Base-by-base conservation (phyloP, 2,797 vertebrate genomes). In the Lacerta agilis region DNA sequence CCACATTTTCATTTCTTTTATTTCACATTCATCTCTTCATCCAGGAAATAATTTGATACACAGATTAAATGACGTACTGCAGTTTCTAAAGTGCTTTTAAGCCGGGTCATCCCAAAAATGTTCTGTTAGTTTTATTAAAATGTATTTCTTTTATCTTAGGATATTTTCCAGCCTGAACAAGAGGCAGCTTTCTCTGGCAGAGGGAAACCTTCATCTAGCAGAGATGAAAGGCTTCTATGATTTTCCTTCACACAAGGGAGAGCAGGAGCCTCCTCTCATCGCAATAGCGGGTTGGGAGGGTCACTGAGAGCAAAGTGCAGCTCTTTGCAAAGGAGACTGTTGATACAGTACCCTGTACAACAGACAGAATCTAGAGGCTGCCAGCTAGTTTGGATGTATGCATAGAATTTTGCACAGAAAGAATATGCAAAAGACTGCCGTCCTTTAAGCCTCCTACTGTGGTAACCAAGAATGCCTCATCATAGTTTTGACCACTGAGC, bases 1-100 rank as follows among this genome's bases (percentile, higher is more conserved):
- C 58, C 13, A 61, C 0, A 5, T 89, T 94, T 91, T 73, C 90
- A 92, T 86, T 90, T 92, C 11, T 0, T 92, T 64, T 64, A 64
- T 87, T 92, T 93, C 23, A 0, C 81, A 91, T 81, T 89, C 88
- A 90, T 89, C 87, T 66, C 82, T 72, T 87, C 3, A 90, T 91
- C 88, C 3, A 4, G 83, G 86, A 94, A 91, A 94, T 87, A 93
- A 91, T 94, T 71, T 93, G 90, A 92, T 93, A 87, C 43, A 49
- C 71, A 93, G 87, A 88, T 90, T 86, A 88, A 94, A 91, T 93
- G 92, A 91, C 89, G 87, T 83, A 71, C 90, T 20, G 86, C 90
- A 86, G 89, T 49, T 94, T 92, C 85, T 2, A 0, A 89, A 89
- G 82, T 79, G 94, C 83, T 93, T 93, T 91, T 84, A 55, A 80